These are phyloP conservation scores for Cyphomyrus plagiostoma DNA, from an alignment of 2,113 vertebrate species.

Conservation along the genomic window DNA sequence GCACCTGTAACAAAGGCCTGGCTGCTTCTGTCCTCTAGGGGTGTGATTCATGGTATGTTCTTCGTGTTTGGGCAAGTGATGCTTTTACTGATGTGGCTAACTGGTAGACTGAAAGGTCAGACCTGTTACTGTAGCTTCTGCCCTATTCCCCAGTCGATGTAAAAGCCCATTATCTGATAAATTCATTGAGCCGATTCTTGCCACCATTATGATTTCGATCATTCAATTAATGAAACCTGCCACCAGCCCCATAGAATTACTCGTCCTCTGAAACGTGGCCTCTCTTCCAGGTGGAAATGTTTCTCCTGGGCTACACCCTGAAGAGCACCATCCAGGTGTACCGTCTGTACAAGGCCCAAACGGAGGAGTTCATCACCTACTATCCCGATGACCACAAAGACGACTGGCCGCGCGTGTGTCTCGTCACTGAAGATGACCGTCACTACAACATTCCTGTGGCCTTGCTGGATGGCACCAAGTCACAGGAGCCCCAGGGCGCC, in stretches of 20 bases:
- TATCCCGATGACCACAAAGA: conserved; percentile 66
- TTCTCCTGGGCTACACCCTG: conserved; percentile 74
- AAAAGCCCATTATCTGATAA: not conserved
- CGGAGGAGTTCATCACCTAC: conserved; percentile 72
- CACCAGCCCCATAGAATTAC: not conserved
- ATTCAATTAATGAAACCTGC: not conserved
- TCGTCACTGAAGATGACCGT: conserved; percentile 79
- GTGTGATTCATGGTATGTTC: not conserved
- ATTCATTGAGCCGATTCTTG: not conserved
- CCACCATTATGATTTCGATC: not conserved
- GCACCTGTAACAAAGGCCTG: not conserved
- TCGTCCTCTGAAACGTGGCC: not conserved
- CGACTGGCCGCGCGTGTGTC: conserved; percentile 67
- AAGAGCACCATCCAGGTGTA: conserved; percentile 70
- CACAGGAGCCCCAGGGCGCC: not conserved
- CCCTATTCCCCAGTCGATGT: not conserved
- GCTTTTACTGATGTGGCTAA: not conserved
- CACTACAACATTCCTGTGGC: conserved; percentile 76
- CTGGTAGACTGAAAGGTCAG: not conserved
- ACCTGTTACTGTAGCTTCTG: not conserved
- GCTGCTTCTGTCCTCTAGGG: not conserved
- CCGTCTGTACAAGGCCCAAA: conserved; percentile 71
- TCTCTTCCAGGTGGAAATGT: conserved; percentile 73
- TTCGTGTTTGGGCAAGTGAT: not conserved
- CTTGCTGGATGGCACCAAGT: conserved; percentile 54